phyloP scores from a whole-genome alignment of 2,888 invertebrate genomes.

The Hydriomena furcata region DNA sequence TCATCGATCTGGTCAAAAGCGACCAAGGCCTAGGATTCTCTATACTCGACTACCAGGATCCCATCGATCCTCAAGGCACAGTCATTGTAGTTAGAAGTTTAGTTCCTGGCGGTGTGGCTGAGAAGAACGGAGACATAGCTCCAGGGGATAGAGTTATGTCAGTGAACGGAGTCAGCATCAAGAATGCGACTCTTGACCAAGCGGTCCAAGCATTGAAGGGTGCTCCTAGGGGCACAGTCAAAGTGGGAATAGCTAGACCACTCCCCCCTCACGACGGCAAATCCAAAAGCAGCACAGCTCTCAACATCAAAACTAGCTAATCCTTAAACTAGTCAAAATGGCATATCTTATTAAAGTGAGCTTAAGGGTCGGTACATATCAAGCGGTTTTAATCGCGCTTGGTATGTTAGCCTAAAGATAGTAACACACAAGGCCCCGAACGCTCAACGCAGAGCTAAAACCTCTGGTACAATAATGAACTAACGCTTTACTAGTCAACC shows the following conservation, averaged over 20 bases:
- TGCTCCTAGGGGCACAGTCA: slow-evolving; percentile 94
- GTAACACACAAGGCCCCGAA: slow-evolving; percentile 22
- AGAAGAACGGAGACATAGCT: slow-evolving; percentile 95
- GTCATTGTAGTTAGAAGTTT: slow-evolving; percentile 98
- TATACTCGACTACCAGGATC: slow-evolving; percentile 98
- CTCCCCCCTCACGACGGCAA: slow-evolving; percentile 79
- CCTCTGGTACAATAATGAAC: slow-evolving; percentile 71
- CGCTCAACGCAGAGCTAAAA: slow-evolving; percentile 31
- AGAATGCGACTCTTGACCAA: slow-evolving; percentile 96
- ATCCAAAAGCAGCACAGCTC: slow-evolving; percentile 69
- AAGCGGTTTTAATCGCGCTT: slow-evolving; percentile 41
- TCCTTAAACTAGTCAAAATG: slow-evolving; percentile 74
- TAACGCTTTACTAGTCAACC: slow-evolving; percentile 76
- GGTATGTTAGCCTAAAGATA: slow-evolving; percentile 34
- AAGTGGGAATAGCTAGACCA: slow-evolving; percentile 95
- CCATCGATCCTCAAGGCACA: slow-evolving; percentile 96
- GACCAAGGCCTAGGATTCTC: slow-evolving; percentile 99
- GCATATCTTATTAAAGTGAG: slow-evolving; percentile 68
- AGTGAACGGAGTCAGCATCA: slow-evolving; percentile 95
- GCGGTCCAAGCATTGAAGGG: slow-evolving; percentile 98
- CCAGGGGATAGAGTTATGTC: slow-evolving; percentile 97
- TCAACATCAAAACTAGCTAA: slow-evolving; percentile 74
- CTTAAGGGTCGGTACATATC: slow-evolving; percentile 55
- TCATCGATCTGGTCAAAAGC: slow-evolving; percentile 95
- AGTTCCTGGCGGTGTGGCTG: slow-evolving; percentile 99